A percentile compares a stretch with the other conserved stretches of the same genome.
Conservation (phyloP, 2,113 vertebrate species). For the Drymodes brunneopygia region DNA sequence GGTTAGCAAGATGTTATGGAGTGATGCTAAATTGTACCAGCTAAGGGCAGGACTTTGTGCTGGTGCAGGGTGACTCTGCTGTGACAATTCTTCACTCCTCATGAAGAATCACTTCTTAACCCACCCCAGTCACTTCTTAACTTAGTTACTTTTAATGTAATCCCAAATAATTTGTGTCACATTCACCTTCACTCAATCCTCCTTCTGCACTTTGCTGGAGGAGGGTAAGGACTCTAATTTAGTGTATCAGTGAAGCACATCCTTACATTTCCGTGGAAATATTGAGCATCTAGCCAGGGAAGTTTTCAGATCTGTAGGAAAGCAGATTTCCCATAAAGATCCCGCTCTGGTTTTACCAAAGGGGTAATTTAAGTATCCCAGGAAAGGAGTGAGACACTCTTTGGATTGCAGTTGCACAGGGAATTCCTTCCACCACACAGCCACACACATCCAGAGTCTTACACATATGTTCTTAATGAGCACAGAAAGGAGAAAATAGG, state of each 20-base stretch:
- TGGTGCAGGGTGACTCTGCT: neutral
- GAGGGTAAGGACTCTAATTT: neutral
- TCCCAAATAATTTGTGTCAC: neutral
- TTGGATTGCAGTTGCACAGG: neutral
- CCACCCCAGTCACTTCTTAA: neutral
- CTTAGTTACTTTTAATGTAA: neutral
- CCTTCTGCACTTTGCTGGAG: neutral
- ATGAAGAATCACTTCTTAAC: neutral
- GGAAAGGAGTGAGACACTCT: neutral
- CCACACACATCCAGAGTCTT: neutral
- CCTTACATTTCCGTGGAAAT: neutral
- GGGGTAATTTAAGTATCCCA: neutral
- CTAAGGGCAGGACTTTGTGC: neutral
- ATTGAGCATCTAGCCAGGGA: neutral
- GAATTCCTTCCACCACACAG: neutral
- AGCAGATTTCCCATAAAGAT: neutral
- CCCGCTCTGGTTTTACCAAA: neutral
- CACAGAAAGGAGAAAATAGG: neutral
- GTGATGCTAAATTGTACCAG: neutral
- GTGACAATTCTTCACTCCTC: neutral
- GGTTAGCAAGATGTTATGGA: neutral
- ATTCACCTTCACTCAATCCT: neutral
- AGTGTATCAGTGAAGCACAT: neutral
- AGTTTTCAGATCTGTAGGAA: neutral
- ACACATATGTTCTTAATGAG: neutral